These are phyloP conservation scores for Pelecanus crispus DNA, from an alignment of 2,113 vertebrate species.

Conservation along the genomic window DNA sequence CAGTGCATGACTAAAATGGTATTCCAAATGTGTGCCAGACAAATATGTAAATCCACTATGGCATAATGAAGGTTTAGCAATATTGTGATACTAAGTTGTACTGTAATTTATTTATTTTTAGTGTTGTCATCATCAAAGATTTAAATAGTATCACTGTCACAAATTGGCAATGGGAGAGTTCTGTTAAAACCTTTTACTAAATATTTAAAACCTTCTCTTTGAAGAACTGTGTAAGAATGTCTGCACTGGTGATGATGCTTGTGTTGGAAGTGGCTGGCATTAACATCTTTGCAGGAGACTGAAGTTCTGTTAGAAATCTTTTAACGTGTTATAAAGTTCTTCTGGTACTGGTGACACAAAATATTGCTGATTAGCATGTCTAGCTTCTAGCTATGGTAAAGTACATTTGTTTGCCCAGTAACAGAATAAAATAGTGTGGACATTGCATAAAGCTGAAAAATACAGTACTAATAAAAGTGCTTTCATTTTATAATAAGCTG, in stretches of 20 bases:
- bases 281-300: neutral
- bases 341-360: neutral
- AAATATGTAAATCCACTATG: neutral
- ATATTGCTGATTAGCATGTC: slow-evolving; percentile 27
- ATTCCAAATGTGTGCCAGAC: neutral
- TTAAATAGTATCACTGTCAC: neutral
- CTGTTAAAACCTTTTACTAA: neutral
- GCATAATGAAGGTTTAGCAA: neutral
- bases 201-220: slow-evolving; percentile 27
- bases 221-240: neutral
- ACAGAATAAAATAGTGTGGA: slow-evolving; percentile 45
- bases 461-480: slow-evolving; percentile 29
- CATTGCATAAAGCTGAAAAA: slow-evolving; percentile 33
- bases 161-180: neutral
- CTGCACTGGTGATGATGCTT: neutral
- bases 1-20: neutral
- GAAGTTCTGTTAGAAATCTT: slow-evolving; percentile 16
- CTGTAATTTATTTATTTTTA: slow-evolving; percentile 34
- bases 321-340: neutral
- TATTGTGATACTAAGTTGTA: neutral
- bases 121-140: slow-evolving; percentile 14
- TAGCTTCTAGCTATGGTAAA: slow-evolving; percentile 30
- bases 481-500: neutral
- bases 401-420: slow-evolving; percentile 53
- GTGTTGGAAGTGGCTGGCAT: neutral